Percentiles rank a stretch among this genome's conserved stretches.
Evolutionary conservation across 2,888 invertebrate genomes (phyloP).

Genomic region (Heteromyza rotundicornis): DNA sequence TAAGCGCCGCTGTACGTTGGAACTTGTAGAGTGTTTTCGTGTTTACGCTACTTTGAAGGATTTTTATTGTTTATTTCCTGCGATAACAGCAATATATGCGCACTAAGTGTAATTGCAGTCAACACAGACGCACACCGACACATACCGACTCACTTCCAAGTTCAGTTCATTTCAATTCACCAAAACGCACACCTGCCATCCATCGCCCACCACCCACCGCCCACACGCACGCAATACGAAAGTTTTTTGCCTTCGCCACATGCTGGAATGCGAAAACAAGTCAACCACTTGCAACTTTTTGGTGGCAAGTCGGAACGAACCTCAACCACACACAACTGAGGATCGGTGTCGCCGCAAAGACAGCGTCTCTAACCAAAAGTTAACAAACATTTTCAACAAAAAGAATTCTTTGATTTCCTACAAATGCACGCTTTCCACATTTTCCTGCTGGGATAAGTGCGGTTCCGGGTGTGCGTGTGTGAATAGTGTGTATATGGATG

Average conservation of each 20-base stretch:
- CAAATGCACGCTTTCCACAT: no score
- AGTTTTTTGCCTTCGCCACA: not conserved
- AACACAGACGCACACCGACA: constrained; percentile 6
- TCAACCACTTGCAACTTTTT: not conserved
- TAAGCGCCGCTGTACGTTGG: not conserved
- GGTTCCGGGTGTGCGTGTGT: no score
- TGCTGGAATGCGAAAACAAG: not conserved
- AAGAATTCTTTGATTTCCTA: no score
- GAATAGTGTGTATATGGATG: not conserved
- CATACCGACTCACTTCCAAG: not conserved
- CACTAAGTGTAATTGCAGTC: not conserved
- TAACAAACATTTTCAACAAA: no score
- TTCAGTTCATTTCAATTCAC: not conserved
- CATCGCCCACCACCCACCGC: no score
- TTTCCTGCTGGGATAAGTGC: no score
- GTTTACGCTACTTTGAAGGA: not conserved
- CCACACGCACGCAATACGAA: not conserved
- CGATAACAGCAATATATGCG: constrained; percentile 46
- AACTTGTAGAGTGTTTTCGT: not conserved
- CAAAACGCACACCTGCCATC: no score
- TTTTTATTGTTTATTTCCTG: constrained; percentile 53
- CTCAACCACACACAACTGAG: no score
- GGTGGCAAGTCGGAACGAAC: not conserved
- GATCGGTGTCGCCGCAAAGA: no score
- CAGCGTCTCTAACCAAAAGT: no score